Percentiles rank a stretch among this genome's conserved stretches.
phyloP scores from a whole-genome alignment of 30 jellyfish, hydroid and myxozoan species.

The Aurelia aurita region DNA sequence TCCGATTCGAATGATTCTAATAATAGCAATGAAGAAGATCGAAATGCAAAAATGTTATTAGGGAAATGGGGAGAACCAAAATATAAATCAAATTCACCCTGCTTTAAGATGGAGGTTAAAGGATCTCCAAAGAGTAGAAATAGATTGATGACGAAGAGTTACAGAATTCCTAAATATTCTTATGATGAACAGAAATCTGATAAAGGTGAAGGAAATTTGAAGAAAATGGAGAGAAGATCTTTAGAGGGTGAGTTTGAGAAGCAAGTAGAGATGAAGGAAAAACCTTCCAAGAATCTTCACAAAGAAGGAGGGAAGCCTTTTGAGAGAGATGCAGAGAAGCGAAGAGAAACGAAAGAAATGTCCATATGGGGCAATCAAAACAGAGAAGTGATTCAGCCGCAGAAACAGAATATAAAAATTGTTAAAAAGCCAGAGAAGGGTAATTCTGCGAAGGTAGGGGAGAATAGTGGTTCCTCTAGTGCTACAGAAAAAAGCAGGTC shows the following conservation, averaged over 20 bases:
- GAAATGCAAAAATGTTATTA: not conserved
- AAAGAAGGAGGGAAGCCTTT: slow-evolving; percentile 8
- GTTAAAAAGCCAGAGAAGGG: not conserved
- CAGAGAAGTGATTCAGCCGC: too few species aligned
- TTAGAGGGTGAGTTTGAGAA: not conserved
- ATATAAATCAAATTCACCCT: not conserved
- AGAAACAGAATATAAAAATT: too few species aligned
- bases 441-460: not conserved
- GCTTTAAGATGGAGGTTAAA: not conserved
- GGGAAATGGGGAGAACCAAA: not conserved
- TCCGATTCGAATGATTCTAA: not conserved
- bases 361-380: too few species aligned
- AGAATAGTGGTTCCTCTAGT: not conserved
- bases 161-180: not conserved
- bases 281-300: not conserved
- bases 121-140: not conserved
- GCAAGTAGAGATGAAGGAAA: not conserved
- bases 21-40: not conserved
- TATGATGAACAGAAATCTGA: not conserved
- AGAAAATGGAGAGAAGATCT: not conserved
- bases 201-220: not conserved
- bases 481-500: not conserved
- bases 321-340: too few species aligned
- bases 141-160: not conserved
- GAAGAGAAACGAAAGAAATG: not conserved